Base-by-base conservation (phyloP, 2,113 vertebrate species). In the Sterna hirundo region DNA sequence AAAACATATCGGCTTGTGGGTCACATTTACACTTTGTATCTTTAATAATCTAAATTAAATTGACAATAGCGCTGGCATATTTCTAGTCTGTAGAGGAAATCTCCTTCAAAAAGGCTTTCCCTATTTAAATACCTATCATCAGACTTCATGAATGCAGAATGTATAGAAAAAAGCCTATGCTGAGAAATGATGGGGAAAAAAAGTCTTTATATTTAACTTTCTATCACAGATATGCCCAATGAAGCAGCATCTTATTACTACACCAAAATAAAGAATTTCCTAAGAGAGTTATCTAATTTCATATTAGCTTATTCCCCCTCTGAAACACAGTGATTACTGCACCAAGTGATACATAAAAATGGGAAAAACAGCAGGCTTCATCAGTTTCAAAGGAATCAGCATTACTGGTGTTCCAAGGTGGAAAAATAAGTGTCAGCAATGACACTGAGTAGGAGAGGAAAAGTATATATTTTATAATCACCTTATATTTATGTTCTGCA, bases 221-320 rank as follows among this genome's bases (percentile, higher is more conserved):
- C 29, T 68, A 20, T 69, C 44, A 82, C 26, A 88, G 36, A 49
- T 79, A 72, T 38, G 30, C 40, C 61, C 66, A 90, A 30, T 80
- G 81, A 93, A 94, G 79, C 55, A 91, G 34, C 40, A 72, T 79
- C 57, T 76, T 90, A 87, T 79, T 78, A 66, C 36, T 90, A 9
- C 54, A 74, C 13, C 54, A 88, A 94, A 95, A 92, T 54, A 55
- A 89, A 87, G 36, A 78, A 85, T 85, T 87, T 94, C 75, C 52
- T 66, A 60, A 76, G 61, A 90, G 78, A 94, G 9, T 70, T 92
- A 42, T 90, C 30, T 96, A 94, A 85, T 95, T 97, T 96, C 40
- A 14, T 65, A 61, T 79, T 94, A 80, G 21, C 14, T 94, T 85
- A 52, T 82, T 85, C 40, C 12, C 29, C 10, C 18, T 71, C n/a